Base-by-base conservation (phyloP, 2,888 invertebrate genomes). In the Dione juno region DNA sequence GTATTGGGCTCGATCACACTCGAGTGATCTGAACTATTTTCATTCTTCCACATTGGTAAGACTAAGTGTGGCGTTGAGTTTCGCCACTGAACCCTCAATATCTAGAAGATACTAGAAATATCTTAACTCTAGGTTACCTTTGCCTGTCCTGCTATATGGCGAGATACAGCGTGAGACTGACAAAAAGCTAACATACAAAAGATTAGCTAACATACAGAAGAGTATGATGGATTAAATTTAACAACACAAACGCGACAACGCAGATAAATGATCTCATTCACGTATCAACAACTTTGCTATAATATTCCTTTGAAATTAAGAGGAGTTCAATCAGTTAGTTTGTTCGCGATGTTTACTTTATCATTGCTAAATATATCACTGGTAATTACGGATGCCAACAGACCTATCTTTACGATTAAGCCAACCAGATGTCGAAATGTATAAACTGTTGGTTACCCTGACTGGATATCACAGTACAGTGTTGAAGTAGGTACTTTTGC, bases 311-410 rank as follows among this genome's bases (percentile, higher is more conserved):
- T 16, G 28, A 45, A 45, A 61, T 61, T n/a, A 35, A 28, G 45
- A 45, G n/a, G 45, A 61, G 5, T 61, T 28, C 61, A 50, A 64
- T 50, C 50, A 14, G 28, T 48, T 40, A 21, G 21, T 52, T 37
- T 64, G n/a, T 35, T 13, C 53, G 16, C 28, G 63, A 63, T 71
- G 63, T 71, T 71, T 67, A 70, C 54, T 35, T 43, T 43, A 54
- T 35, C 70, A 61, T 13, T 52, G 57, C 67, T 71, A 67, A 64
- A 63, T 57, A 67, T 71, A 70, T 16, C 16, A 21, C 10, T 64
- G 3, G 53, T 64, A 69, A 69, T 64, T 64, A 53, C 70, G 41
- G 21, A 19, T 54, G 54, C 63, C 57, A 67, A 67, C 63, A 63
- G 57, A 41, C 64, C 19, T 57, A 19, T 63, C 21, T 66, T 58